A percentile compares a stretch with the other conserved stretches of the same genome.
phyloP scores from a whole-genome alignment of 2,113 vertebrate genomes.

The Anarrhichthys ocellatus region DNA sequence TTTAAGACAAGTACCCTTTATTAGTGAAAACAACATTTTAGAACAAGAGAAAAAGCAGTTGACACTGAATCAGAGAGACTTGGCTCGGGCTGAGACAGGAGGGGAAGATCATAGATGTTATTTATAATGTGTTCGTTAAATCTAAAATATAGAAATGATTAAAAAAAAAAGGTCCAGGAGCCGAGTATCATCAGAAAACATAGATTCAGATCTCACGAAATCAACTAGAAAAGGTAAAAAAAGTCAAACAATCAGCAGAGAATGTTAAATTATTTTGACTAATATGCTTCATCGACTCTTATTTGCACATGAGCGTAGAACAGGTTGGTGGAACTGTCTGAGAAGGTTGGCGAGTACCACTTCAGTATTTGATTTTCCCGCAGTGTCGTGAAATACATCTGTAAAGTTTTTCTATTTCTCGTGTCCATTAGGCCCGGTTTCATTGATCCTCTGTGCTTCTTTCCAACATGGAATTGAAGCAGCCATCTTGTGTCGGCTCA shows the following conservation, averaged over 20 bases:
- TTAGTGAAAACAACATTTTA: not conserved
- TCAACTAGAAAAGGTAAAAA: not conserved
- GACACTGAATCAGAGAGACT: not conserved
- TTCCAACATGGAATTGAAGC: slow-evolving; percentile 44
- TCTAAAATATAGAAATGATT: not conserved
- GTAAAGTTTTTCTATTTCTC: slow-evolving; percentile 28
- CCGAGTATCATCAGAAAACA: no score
- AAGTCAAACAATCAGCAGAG: not conserved
- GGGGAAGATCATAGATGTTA: not conserved
- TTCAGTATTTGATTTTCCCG: not conserved
- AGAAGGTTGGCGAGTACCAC: not conserved
- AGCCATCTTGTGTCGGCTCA: slow-evolving; percentile 38
- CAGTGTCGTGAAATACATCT: slow-evolving; percentile 9
- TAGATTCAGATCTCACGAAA: not conserved
- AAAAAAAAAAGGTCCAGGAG: not conserved
- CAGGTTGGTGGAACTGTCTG: not conserved
- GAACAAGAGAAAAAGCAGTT: not conserved
- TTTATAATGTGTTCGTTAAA: not conserved
- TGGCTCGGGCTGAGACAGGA: not conserved
- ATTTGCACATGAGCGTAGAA: not conserved
- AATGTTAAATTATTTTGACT: not conserved
- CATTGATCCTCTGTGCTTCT: slow-evolving; percentile 63
- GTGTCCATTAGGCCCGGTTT: slow-evolving; percentile 40
- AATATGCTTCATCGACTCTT: slow-evolving; percentile 4
- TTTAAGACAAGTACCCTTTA: not conserved